Conservation (phyloP, 2,797 vertebrate genomes). For the Arnoldichthys spilopterus region DNA sequence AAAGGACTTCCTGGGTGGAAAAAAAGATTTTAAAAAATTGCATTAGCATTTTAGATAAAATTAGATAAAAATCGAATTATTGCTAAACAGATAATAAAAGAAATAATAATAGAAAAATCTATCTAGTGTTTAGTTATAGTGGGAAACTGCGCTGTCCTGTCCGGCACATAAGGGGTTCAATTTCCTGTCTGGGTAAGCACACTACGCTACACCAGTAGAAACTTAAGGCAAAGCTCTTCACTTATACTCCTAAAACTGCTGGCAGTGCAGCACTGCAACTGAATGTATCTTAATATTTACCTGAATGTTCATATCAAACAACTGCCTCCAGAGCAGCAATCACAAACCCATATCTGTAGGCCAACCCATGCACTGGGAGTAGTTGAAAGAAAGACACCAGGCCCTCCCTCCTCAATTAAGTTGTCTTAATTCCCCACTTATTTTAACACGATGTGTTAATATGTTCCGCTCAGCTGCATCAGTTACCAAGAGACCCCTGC, state of each 20-base stretch:
- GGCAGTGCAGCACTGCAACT: background rate
- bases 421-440: conserved; percentile 46
- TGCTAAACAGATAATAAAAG: too few relatives aligned
- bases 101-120: too few relatives aligned
- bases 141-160: too few relatives aligned
- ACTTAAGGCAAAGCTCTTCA: too few relatives aligned
- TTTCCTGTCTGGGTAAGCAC: too few relatives aligned
- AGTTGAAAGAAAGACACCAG: conserved; percentile 5
- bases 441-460: conserved; percentile 54
- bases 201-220: too few relatives aligned
- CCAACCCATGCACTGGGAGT: background rate
- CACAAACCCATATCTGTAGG: background rate
- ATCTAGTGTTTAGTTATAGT: too few relatives aligned
- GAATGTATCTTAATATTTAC: background rate
- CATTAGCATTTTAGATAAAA: too few relatives aligned
- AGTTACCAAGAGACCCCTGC: conserved; percentile 53
- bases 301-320: background rate
- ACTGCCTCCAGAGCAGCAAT: background rate
- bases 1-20: too few relatives aligned
- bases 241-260: background rate
- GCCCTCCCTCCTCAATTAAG: conserved; percentile 30
- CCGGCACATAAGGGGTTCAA: too few relatives aligned
- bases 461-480: conserved; percentile 52
- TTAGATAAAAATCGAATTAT: too few relatives aligned
- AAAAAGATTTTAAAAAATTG: too few relatives aligned